A percentile compares a stretch with the other conserved stretches of the same genome.
phyloP scores from a whole-genome alignment of 2,797 vertebrate genomes.

The Gallirallus australis region DNA sequence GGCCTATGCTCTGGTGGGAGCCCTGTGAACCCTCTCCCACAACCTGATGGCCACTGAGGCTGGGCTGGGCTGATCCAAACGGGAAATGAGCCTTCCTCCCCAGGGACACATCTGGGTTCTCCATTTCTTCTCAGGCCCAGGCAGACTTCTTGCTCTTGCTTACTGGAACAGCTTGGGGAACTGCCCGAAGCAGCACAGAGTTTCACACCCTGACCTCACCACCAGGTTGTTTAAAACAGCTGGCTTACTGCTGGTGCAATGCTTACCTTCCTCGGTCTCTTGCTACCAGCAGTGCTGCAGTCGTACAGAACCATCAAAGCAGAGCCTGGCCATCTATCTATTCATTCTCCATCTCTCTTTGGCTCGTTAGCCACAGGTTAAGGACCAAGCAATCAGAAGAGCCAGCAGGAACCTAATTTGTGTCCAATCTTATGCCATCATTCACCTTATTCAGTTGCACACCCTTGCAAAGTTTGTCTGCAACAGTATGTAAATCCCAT shows the following conservation, averaged over 20 bases:
- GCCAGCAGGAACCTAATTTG: background rate
- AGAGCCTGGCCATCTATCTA: background rate
- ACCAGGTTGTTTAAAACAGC: background rate
- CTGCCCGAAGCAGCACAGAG: fast-evolving
- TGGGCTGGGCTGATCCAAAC: fast-evolving
- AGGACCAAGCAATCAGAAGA: background rate
- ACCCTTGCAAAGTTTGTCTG: background rate
- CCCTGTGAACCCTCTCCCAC: background rate
- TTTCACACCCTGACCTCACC: fast-evolving
- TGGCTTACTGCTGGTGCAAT: background rate
- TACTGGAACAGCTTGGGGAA: background rate
- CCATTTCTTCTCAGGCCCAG: fast-evolving
- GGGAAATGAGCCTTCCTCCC: background rate
- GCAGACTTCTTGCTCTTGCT: background rate
- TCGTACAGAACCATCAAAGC: fast-evolving
- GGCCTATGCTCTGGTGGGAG: background rate
- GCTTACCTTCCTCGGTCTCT: background rate
- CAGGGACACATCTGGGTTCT: fast-evolving
- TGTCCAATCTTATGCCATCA: background rate
- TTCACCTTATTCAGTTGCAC: background rate
- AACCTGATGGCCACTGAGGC: fast-evolving
- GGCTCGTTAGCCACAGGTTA: background rate
- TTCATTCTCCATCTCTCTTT: background rate
- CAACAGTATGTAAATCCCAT: background rate
- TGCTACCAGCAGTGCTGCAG: fast-evolving